A percentile compares a stretch with the other conserved stretches of the same genome.
Evolutionary conservation across 2,888 invertebrate species (phyloP).

Genomic region (Phengaris alcon): DNA sequence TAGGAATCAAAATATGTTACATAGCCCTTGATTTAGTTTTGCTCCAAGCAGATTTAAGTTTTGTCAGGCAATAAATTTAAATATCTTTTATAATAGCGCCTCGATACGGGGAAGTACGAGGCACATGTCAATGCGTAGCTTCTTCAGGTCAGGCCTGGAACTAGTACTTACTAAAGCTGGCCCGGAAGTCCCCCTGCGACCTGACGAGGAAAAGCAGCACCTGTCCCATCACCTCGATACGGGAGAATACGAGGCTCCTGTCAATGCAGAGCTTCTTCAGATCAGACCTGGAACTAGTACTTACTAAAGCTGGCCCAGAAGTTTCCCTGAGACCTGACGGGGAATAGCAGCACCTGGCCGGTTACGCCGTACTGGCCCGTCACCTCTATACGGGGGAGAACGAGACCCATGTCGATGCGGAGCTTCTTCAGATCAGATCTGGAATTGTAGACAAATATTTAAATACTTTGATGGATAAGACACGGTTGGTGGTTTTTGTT

Average conservation of each 20-base stretch:
- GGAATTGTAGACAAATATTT: conserved; percentile 38
- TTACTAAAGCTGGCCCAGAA: conserved; percentile 90
- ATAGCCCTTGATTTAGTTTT: too few species aligned
- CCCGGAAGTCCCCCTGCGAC: conserved; percentile 90
- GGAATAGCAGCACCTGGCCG: conserved; percentile 87
- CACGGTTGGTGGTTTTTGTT: too few species aligned
- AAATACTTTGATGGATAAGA: too few species aligned
- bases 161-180: conserved; percentile 83
- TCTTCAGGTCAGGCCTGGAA: conserved; percentile 71
- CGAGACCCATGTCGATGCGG: conserved; percentile 81
- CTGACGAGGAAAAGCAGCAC: conserved; percentile 88
- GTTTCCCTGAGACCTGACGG: conserved; percentile 87
- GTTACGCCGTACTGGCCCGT: conserved; percentile 87
- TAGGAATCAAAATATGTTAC: too few species aligned
- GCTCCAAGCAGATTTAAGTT: too few species aligned
- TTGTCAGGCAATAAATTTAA: too few species aligned
- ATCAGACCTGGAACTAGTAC: conserved; percentile 64
- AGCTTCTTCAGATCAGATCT: conserved; percentile 81
- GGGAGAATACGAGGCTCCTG: conserved; percentile 82
- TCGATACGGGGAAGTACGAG: conserved; percentile 84
- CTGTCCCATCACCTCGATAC: conserved; percentile 87
- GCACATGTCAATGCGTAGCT: conserved; percentile 81
- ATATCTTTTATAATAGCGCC: conserved; percentile 53
- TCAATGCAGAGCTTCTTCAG: conserved; percentile 81
- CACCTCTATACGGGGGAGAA: conserved; percentile 85